Base-by-base conservation (phyloP, 2,888 invertebrate species). In the Embidobia sp. region DNA sequence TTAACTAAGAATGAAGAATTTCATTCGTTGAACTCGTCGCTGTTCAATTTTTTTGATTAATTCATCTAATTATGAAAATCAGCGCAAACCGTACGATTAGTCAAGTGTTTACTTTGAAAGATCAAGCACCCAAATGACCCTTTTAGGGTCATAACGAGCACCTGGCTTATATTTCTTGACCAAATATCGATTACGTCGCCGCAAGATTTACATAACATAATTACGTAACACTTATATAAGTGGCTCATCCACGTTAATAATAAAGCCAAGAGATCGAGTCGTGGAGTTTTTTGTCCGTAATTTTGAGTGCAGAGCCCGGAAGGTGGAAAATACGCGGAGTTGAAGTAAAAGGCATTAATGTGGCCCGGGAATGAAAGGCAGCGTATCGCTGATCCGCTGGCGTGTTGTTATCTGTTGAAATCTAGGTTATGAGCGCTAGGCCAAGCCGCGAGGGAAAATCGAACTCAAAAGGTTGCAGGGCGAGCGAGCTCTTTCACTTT, bases 341-440 rank as follows among this genome's bases (percentile, higher is more conserved):
- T n/a, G n/a, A n/a, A n/a, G n/a, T n/a, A n/a, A n/a, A n/a, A n/a
- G n/a, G n/a, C n/a, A n/a, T n/a, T 46, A 55, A 35, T 42, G 29
- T 11, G 16, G n/a, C 19, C 19, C 18, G 6, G 35, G 19, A 49
- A 51, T 57, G 40, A 26, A 57, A 67, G 13, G 22, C 18, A 6
- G 8, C n/a, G 35, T 67, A 72, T 67, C 70, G 18, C 35, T 66
- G 78, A 61, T 81, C 72, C 74, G 59, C 16, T 53, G 74, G 26
- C 69, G 78, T 49, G 53, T 69, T 80, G 75, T 78, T 83, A 84
- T 85, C 83, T 78, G 81, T 80, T 80, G 78, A 84, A 86, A 87
- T 87, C 86, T 87, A 80, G 86, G 86, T 87, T 86, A 86, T 81
- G 83, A 85, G 83, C 67, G 82, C 85, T 84, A 84, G 85, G 84